Conservation (phyloP, 2,797 vertebrate species). For the Diplodus puntazzo region DNA sequence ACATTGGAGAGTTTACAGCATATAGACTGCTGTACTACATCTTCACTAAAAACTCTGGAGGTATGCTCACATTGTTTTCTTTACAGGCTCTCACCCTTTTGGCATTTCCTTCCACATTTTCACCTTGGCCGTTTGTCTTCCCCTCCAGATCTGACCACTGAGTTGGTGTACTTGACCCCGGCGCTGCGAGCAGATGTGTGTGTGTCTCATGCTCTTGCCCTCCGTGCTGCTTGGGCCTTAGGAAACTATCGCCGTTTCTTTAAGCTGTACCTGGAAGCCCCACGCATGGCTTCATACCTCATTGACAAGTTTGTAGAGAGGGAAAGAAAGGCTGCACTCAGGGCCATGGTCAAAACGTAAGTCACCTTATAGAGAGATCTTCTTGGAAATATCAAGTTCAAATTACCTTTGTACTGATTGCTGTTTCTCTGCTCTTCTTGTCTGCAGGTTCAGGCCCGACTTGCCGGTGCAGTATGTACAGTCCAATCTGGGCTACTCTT, state of each 20-base stretch:
- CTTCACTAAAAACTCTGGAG: constrained; percentile 94
- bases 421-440: constrained; percentile 57
- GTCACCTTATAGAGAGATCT: constrained; percentile 52
- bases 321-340: constrained; percentile 91
- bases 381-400: not conserved
- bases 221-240: constrained; percentile 93
- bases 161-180: constrained; percentile 91
- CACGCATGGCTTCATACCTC: constrained; percentile 94
- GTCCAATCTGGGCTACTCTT: constrained; percentile 91
- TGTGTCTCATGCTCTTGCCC: constrained; percentile 89
- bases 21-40: constrained; percentile 95
- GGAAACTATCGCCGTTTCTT: constrained; percentile 94
- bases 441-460: constrained; percentile 86
- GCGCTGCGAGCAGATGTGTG: constrained; percentile 88
- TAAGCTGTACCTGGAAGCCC: constrained; percentile 89
- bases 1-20: constrained; percentile 94
- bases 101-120: not conserved
- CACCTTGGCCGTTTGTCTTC: not conserved
- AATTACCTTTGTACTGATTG: not conserved
- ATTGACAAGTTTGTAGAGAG: constrained; percentile 96
- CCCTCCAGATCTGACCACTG: constrained; percentile 90
- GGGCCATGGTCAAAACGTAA: constrained; percentile 96
- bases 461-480: constrained; percentile 92
- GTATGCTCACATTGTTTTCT: constrained; percentile 68
- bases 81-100: not conserved